Evolutionary conservation across 2,797 vertebrate species (phyloP).

Genomic region (Acropternis orthonyx): DNA sequence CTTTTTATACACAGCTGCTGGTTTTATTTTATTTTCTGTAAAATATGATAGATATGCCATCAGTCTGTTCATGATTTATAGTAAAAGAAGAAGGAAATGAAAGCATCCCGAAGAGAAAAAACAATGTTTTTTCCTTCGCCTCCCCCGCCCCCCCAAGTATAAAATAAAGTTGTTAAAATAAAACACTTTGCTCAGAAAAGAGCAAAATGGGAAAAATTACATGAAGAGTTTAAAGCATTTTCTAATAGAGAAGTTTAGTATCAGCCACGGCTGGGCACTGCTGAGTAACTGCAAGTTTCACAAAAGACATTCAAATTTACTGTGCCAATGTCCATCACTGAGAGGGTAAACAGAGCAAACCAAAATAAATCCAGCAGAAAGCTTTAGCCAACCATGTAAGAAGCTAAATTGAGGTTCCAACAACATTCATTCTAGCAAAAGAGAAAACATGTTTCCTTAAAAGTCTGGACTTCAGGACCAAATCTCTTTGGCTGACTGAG

Average conservation of each 20-base stretch:
- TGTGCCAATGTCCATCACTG: neutral
- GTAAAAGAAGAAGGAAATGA: neutral
- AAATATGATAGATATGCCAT: neutral
- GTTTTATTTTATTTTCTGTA: neutral
- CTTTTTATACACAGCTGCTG: neutral
- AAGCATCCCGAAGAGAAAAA: neutral
- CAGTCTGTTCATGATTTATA: neutral
- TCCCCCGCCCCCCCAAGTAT: too few species aligned
- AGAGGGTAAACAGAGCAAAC: conserved; percentile 18
- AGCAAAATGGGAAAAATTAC: neutral
- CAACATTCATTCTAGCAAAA: conserved; percentile 4
- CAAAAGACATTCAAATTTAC: neutral
- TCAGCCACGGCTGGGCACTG: neutral
- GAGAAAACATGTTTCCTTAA: conserved; percentile 43
- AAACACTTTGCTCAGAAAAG: neutral
- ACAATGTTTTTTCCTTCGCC: neutral
- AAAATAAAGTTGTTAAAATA: neutral
- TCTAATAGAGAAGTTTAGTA: neutral
- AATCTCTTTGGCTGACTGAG: neutral
- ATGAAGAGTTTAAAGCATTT: neutral
- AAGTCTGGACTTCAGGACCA: conserved; percentile 37
- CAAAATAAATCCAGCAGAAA: conserved; percentile 33
- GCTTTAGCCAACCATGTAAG: neutral
- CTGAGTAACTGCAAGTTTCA: neutral
- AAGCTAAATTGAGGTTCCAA: conserved; percentile 16